Evolutionary conservation across 2,888 invertebrate species (phyloP).

Genomic region (Hylaea fasciaria): DNA sequence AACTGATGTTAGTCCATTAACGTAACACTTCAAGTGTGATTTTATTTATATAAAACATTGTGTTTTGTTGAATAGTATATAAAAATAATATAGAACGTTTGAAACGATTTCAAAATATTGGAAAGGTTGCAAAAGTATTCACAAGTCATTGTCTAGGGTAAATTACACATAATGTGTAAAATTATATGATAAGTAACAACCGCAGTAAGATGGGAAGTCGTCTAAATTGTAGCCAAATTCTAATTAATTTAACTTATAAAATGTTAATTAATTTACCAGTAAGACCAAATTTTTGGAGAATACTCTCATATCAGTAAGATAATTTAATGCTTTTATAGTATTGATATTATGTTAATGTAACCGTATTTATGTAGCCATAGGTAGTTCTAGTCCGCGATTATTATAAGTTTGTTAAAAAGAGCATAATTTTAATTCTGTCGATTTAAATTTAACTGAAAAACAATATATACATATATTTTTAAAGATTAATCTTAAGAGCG

Average conservation of each 20-base stretch:
- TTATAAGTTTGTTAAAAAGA: constrained; percentile 34
- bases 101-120: constrained; percentile 55
- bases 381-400: constrained; percentile 52
- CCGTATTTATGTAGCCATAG: constrained; percentile 55
- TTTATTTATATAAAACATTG: constrained; percentile 2
- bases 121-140: neutral
- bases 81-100: constrained; percentile 65
- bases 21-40: constrained; percentile 27
- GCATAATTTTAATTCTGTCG: neutral
- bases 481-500: neutral
- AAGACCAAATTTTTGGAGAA: constrained; percentile 31
- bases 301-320: constrained; percentile 47
- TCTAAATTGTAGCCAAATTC: constrained; percentile 51
- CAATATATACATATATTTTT: constrained; percentile 1
- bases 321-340: constrained; percentile 46
- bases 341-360: constrained; percentile 46
- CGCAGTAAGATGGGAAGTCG: constrained; percentile 52
- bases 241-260: constrained; percentile 19
- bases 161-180: constrained; percentile 17
- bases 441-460: neutral
- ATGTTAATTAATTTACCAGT: constrained; percentile 18
- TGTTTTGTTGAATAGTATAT: constrained; percentile 15
- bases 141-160: neutral
- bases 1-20: constrained; percentile 28
- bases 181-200: constrained; percentile 35